Conservation (phyloP, 2,113 vertebrate species). For the Gulo gulo region DNA sequence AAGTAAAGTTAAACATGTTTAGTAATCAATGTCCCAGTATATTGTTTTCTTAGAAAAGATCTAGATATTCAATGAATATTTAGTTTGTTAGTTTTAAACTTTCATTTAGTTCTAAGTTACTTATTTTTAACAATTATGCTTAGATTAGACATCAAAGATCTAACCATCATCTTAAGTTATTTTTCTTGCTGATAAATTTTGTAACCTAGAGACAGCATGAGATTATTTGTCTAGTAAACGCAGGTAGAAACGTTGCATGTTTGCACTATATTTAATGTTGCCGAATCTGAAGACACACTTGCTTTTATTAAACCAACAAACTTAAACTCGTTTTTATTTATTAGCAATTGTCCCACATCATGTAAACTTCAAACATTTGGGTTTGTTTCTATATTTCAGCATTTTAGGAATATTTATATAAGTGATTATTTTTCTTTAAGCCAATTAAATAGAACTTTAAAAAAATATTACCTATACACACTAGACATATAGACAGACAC, state of each 20-base stretch:
- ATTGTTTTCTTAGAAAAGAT: neutral
- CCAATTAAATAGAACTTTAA: neutral
- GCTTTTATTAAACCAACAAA: neutral
- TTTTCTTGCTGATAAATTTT: neutral
- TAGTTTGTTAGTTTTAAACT: neutral
- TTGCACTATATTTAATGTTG: neutral
- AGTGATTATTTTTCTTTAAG: neutral
- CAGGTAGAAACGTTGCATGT: neutral
- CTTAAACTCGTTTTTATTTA: neutral
- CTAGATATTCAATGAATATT: neutral
- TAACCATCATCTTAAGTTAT: neutral
- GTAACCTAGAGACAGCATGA: neutral
- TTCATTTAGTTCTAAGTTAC: neutral
- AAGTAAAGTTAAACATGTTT: neutral
- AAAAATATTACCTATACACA: neutral
- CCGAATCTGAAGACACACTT: neutral
- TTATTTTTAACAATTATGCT: neutral
- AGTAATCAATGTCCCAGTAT: neutral
- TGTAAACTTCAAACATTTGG: neutral
- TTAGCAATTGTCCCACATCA: neutral
- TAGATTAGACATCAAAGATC: neutral
- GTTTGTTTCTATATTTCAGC: neutral
- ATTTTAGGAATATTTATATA: neutral
- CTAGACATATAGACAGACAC: neutral
- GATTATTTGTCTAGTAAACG: neutral